Evolutionary conservation across 2,113 vertebrate genomes (phyloP).

Genomic region (Atrichornis clamosus): DNA sequence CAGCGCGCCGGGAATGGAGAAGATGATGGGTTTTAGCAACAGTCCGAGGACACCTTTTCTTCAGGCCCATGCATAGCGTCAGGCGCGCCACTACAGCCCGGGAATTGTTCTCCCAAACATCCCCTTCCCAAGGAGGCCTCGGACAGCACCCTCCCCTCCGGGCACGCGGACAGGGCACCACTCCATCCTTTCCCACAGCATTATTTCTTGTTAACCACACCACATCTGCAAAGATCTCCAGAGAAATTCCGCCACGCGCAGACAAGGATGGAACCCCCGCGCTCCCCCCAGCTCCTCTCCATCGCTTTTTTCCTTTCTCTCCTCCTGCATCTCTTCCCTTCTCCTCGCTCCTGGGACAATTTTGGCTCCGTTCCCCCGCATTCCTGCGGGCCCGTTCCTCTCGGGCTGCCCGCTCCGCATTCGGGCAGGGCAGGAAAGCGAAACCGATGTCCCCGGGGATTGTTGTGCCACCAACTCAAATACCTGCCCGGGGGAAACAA

Average conservation of each 20-base stretch:
- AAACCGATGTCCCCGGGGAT: slow-evolving; percentile 9
- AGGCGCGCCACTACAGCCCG: slow-evolving; percentile 64
- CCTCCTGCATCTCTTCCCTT: slow-evolving; percentile 61
- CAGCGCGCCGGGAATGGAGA: slow-evolving; percentile 52
- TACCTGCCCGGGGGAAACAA: slow-evolving; percentile 72
- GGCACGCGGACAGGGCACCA: not conserved
- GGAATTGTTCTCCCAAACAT: slow-evolving; percentile 76
- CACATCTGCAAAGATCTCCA: not conserved
- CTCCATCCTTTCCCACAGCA: not conserved
- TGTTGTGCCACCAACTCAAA: slow-evolving; percentile 65
- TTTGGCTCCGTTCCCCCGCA: slow-evolving; percentile 69
- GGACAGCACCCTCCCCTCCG: slow-evolving; percentile 22
- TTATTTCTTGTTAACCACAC: not conserved
- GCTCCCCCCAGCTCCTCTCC: not conserved
- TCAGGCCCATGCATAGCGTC: slow-evolving; percentile 73
- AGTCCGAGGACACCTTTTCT: slow-evolving; percentile 77
- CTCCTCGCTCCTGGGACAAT: slow-evolving; percentile 44
- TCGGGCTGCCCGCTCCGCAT: slow-evolving; percentile 45
- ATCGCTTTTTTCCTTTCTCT: not conserved
- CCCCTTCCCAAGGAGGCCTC: slow-evolving; percentile 71
- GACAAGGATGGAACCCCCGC: not conserved
- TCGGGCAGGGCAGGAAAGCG: slow-evolving; percentile 37
- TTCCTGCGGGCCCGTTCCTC: slow-evolving; percentile 68
- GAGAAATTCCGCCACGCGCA: not conserved
- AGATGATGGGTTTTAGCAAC: slow-evolving; percentile 69